phyloP scores from a whole-genome alignment of 1,140 invertebrate genomes.

The Leptopilina clavipes region DNA sequence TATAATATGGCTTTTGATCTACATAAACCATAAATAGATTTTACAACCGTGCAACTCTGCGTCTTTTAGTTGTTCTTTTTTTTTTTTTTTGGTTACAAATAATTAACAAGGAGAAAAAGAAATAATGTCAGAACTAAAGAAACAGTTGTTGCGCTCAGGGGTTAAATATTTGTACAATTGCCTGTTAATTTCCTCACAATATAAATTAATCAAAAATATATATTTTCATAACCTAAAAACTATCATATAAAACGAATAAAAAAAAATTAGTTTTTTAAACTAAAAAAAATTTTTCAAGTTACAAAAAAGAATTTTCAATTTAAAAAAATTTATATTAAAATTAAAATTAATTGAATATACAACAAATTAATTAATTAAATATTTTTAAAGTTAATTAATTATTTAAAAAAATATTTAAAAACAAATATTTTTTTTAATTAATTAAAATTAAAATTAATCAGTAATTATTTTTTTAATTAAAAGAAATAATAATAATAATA shows the following conservation, averaged over 20 bases:
- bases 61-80: constrained; percentile 40
- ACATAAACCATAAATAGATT: constrained; percentile 46
- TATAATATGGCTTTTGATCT: constrained; percentile 48
- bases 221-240: constrained; percentile 10
- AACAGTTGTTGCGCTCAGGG: constrained; percentile 43
- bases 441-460: too few species aligned
- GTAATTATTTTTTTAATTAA: too few species aligned
- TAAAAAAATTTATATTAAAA: too few species aligned
- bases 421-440: too few species aligned
- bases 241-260: constrained; percentile 44
- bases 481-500: too few species aligned
- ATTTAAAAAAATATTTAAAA: too few species aligned
- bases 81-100: constrained; percentile 60
- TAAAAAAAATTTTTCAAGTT: too few species aligned
- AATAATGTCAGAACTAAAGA: constrained; percentile 50
- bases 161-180: constrained; percentile 31
- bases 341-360: too few species aligned
- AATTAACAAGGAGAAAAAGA: constrained; percentile 64
- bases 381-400: too few species aligned
- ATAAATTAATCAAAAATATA: constrained; percentile 12
- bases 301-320: too few species aligned
- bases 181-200: constrained; percentile 28
- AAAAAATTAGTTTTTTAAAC: neutral
- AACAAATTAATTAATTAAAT: too few species aligned
- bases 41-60: constrained; percentile 40